These are phyloP conservation scores for Chelonus formosanus DNA, from an alignment of 2,888 invertebrate species.

Conservation along the genomic window DNA sequence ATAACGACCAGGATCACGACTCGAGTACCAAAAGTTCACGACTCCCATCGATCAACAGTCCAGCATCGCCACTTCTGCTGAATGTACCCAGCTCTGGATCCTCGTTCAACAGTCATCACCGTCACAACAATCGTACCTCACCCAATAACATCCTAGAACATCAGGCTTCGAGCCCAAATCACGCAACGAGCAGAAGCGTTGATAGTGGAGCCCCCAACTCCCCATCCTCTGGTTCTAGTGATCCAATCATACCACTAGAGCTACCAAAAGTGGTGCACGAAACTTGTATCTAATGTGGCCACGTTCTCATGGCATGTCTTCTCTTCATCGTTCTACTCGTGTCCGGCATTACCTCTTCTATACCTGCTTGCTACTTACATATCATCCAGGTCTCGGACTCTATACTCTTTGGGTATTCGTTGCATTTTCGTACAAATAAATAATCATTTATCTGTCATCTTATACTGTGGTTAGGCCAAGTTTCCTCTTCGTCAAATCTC, in stretches of 20 bases:
- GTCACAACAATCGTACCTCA: slow-evolving; percentile 49
- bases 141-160: slow-evolving; percentile 51
- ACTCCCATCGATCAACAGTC: slow-evolving; percentile 55
- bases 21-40: slow-evolving; percentile 59
- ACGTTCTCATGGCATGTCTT: slow-evolving; percentile 4
- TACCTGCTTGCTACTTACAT: too few relatives aligned
- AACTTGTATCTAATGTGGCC: slow-evolving; percentile 72
- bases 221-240: slow-evolving; percentile 61
- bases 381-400: too few relatives aligned
- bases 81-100: slow-evolving; percentile 58
- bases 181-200: slow-evolving; percentile 51
- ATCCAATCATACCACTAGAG: slow-evolving; percentile 66
- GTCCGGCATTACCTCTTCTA: too few relatives aligned
- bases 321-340: neutral
- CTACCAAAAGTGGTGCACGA: slow-evolving; percentile 76
- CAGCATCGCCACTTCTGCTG: slow-evolving; percentile 60
- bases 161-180: slow-evolving; percentile 51
- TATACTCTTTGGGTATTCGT: too few relatives aligned
- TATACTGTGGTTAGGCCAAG: too few relatives aligned
- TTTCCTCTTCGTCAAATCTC: too few relatives aligned
- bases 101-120: slow-evolving; percentile 55
- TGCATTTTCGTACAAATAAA: too few relatives aligned
- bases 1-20: slow-evolving; percentile 78
- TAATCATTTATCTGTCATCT: too few relatives aligned
- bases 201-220: slow-evolving; percentile 52